Evolutionary conservation across 2,113 vertebrate species (phyloP), one percentile per base, ranked within the genome.

Genomic region (Myiozetetes cayanensis): DNA sequence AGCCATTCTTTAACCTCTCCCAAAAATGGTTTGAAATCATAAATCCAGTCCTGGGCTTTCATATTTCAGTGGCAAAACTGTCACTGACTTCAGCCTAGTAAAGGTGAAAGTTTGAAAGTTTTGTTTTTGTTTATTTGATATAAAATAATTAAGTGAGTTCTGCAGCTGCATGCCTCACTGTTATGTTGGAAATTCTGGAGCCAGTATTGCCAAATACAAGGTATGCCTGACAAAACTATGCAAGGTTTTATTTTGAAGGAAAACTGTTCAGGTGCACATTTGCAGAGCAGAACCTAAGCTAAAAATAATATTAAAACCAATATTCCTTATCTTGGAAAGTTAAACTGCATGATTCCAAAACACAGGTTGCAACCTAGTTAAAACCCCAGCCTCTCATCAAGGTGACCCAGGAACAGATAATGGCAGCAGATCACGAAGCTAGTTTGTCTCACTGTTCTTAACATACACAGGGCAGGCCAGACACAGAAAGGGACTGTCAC

Each of bases 291-390:
- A 93, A 75, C 23, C 8, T 65, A 80, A 78, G 58, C 27, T 75
- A 96, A 95, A 95, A 92, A 79, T 37, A 90, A 50, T 18, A 76
- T 74, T 55, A 9, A 4, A 62, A 90, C 75, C 74, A 85, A 30
- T 35, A 31, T 15, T 84, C 21, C 27, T 56, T 85, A 30, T 89
- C 49, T 75, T 81, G 47, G 53, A 91, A 88, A 84, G 66, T 84
- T 88, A 77, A 85, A 33, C 8, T 39, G n/a, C 70, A 3, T 55
- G 27, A 85, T 85, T 87, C 28, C 37, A 95, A 55, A 87, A 47
- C 35, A 80, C 85, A 20, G 14, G 41, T 15, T 81, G 43, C 12
- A 90, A 18, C 15, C 30, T 4, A 17, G 44, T 16, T 46, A 79
- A 75, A 94, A 87, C n/a, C 33, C 21, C 65, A 90, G 30, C 10